A percentile compares a stretch with the other conserved stretches of the same genome.
Conservation (phyloP, 1,140 invertebrate genomes). For the Mercenaria mercenaria region DNA sequence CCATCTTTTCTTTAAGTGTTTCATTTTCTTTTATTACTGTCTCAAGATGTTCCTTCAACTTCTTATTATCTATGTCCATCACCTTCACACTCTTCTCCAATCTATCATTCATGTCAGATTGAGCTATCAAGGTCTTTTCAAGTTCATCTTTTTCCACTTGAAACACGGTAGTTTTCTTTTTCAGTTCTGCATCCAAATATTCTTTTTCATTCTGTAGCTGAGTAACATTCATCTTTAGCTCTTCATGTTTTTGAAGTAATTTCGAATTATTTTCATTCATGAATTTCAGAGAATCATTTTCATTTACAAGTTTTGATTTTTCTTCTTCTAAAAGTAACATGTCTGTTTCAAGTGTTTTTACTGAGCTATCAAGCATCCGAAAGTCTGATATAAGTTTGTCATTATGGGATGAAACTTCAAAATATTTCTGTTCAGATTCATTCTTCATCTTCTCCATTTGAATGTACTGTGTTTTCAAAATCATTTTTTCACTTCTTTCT, state of each 20-base stretch:
- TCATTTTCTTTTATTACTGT: background rate
- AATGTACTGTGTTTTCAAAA: background rate
- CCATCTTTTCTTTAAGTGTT: background rate
- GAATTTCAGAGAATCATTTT: conserved; percentile 28
- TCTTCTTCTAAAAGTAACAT: conserved; percentile 6
- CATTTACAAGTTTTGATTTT: conserved; percentile 27
- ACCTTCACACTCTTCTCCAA: background rate
- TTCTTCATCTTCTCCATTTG: background rate
- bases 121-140: conserved; percentile 5
- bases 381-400: background rate
- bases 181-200: background rate
- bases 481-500: conserved; percentile 17
- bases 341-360: background rate
- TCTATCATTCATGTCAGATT: conserved; percentile 11
- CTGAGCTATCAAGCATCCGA: background rate
- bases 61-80: background rate
- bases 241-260: background rate
- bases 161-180: background rate
- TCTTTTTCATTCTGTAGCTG: conserved; percentile 15
- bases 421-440: background rate
- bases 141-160: background rate
- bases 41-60: conserved; percentile 3
- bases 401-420: background rate
- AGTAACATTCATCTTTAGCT: conserved; percentile 11
- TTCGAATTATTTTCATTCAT: background rate